Percentiles rank a stretch among this genome's conserved stretches.
Conservation (phyloP, 2,888 invertebrate genomes). For the Drosophila tripunctata region DNA sequence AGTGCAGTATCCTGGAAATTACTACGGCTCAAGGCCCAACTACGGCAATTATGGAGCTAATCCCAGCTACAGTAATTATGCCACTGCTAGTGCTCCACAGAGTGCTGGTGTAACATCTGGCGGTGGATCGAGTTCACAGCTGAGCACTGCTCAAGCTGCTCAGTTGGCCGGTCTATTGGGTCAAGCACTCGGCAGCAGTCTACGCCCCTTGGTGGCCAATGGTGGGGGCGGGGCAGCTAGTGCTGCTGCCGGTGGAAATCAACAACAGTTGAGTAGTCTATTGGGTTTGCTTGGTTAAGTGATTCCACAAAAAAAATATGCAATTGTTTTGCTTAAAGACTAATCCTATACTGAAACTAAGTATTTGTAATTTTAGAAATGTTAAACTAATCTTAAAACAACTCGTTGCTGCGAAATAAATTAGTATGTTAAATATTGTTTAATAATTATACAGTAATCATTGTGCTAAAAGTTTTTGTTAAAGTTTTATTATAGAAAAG, state of each 20-base stretch:
- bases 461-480: no score
- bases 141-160: constrained; percentile 61
- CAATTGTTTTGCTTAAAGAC: neutral
- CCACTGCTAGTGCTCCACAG: constrained; percentile 7
- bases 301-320: no score
- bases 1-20: constrained; percentile 30
- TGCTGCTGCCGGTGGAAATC: constrained; percentile 39
- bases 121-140: constrained; percentile 31
- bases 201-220: constrained; percentile 70
- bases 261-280: constrained; percentile 55
- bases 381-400: neutral
- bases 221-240: constrained; percentile 50
- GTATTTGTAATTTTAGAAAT: constrained; percentile 11
- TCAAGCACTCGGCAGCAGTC: constrained; percentile 75
- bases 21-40: constrained; percentile 43
- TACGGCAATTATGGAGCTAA: constrained; percentile 31
- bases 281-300: constrained; percentile 57
- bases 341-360: neutral
- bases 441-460: no score
- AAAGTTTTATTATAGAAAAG: no score
- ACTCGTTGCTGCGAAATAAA: no score
- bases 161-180: constrained; percentile 76
- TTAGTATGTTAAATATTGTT: no score
- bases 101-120: constrained; percentile 1
- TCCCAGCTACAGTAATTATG: constrained; percentile 42